phyloP scores from a whole-genome alignment of 1,140 invertebrate genomes.

The Anthonomus grandis region DNA sequence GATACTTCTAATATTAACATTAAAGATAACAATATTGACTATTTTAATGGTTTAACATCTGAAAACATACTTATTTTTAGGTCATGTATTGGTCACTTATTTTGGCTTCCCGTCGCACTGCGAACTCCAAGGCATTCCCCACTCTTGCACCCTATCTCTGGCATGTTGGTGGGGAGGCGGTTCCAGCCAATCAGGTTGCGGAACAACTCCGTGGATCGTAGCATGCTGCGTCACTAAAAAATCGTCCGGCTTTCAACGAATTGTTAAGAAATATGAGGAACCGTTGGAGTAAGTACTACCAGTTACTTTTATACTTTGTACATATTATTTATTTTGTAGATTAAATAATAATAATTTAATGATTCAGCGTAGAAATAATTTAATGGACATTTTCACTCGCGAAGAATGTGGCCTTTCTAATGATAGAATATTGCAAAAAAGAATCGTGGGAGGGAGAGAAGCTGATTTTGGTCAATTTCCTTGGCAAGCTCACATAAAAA shows the following conservation, averaged over 20 bases:
- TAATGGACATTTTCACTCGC: slow-evolving; percentile 29
- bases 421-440: slow-evolving; percentile 59
- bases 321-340: neutral
- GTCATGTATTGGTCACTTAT: slow-evolving; percentile 55
- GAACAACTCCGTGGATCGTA: slow-evolving; percentile 62
- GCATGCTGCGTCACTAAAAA: slow-evolving; percentile 59
- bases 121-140: slow-evolving; percentile 53
- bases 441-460: slow-evolving; percentile 73
- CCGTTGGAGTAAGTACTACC: slow-evolving; percentile 10
- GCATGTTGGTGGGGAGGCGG: slow-evolving; percentile 71
- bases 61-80: slow-evolving; percentile 40
- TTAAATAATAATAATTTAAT: neutral
- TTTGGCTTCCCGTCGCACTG: slow-evolving; percentile 61
- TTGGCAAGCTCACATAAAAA: slow-evolving; percentile 82
- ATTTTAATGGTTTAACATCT: too few relatives aligned
- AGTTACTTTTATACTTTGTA: neutral
- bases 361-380: slow-evolving; percentile 35
- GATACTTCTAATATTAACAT: too few relatives aligned
- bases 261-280: neutral
- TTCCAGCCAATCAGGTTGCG: slow-evolving; percentile 59
- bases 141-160: slow-evolving; percentile 64
- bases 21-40: too few relatives aligned
- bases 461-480: slow-evolving; percentile 75
- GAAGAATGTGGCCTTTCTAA: slow-evolving; percentile 43
- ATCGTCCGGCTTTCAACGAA: neutral